Base-by-base conservation (phyloP, 37 sponge, comb jelly and placozoan species). In the Spongilla lacustris region DNA sequence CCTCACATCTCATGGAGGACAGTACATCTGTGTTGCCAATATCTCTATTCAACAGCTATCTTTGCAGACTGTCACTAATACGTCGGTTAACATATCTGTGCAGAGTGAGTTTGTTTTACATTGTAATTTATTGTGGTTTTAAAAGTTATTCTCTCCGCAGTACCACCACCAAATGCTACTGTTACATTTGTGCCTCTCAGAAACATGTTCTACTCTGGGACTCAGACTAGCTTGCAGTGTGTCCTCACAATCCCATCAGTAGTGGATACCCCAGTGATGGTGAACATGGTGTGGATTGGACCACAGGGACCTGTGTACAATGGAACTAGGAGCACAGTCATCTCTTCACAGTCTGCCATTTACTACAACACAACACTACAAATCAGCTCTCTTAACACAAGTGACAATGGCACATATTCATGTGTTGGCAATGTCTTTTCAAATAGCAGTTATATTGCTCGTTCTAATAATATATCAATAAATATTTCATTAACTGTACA, bases 1-100 rank as follows among this genome's bases (percentile, higher is more conserved):
- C 1, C 58, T 58, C 12, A 75, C 87, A 48, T 81, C 87, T 22
- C 81, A 87, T 74, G 87, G 75, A 75, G 87, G 75, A 28, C 58
- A 17, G 19, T 58, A 17, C 19, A 14, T 17, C 1, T 58, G 58
- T 14, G 19, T 17, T 58, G 58, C 58, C 21, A 58, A 8, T 17
- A 58, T 58, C 19, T 17, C 58, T 14, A 17, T 87, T 12, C 75
- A 80, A 24, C 5, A 14, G 11, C 8, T 74, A n/a, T 12, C 23
- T n/a, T n/a, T n/a, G n/a, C n/a, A n/a, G n/a, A n/a, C n/a, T n/a
- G n/a, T n/a, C 19, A 14, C 58, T 13, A 58, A 58, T 14, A 19
- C 19, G 1, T 58, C 58, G 11, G 19, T 14, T 58, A 58, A 1
- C 21, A 17, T 58, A 14, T 17, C 58, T 13, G 58, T 58, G 1